These are phyloP conservation scores for Mormyrus proboscirostris DNA, from an alignment of 2,797 vertebrate genomes.

Conservation along the genomic window DNA sequence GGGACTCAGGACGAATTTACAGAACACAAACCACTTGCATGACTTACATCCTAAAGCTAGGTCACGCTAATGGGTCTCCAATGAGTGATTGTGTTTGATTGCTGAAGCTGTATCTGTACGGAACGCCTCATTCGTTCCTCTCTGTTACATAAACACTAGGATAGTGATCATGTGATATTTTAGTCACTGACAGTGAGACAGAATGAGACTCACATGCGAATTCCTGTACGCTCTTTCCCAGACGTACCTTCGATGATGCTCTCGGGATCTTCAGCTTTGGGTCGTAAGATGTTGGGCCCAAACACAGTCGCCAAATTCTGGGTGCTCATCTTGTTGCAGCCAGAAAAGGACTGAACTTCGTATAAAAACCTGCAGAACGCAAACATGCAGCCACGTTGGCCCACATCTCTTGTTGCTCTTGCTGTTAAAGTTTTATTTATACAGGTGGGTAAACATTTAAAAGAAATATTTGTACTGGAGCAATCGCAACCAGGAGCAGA, in stretches of 20 bases:
- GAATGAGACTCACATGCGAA: neutral
- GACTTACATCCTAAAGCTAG: neutral
- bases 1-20: neutral
- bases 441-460: neutral
- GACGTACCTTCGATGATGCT: constrained; percentile 64
- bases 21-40: neutral
- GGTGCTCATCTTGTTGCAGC: constrained; percentile 65
- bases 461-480: neutral
- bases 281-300: constrained; percentile 68
- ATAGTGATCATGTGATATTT: neutral
- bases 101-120: neutral
- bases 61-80: neutral
- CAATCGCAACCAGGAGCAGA: neutral
- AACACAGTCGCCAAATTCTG: constrained; percentile 71
- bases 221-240: neutral
- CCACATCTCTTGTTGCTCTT: neutral
- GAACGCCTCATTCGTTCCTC: neutral
- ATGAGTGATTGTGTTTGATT: neutral
- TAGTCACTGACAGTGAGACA: neutral
- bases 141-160: neutral
- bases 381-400: neutral
- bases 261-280: constrained; percentile 67
- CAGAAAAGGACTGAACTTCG: constrained; percentile 65
- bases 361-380: constrained; percentile 58
- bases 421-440: neutral